Evolutionary conservation across 1,140 invertebrate species (phyloP), one percentile per base, ranked within the genome.

Genomic region (Papilio polyxenes): DNA sequence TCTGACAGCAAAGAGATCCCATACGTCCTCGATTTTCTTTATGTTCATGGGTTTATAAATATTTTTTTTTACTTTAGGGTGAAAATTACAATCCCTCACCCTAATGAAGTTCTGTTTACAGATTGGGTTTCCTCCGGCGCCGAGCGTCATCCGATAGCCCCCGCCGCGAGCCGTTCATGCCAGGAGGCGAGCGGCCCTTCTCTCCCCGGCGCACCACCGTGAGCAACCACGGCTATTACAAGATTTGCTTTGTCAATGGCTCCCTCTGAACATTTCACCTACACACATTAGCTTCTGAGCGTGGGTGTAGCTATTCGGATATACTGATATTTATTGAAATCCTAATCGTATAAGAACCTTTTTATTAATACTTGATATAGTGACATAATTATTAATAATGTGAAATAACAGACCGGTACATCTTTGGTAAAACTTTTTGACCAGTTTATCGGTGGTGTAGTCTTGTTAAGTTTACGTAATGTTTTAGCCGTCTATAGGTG

Each of bases 241-340:
- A 95, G 92, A 95, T 95, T 85, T 95, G 94, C 94, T 95, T 95
- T 95, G 94, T 95, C 88, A 95, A 95, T 92, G 94, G 94, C 92
- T 94, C 92, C 90, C 91, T 95, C 85, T 95, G 91, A 93, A 81
- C 81, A 81, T 82, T 81, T 84, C 86, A 85, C 88, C 83, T 84
- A 82, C 89, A 85, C 86, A 77, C 88, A 85, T 85, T 75, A 75
- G 88, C 87, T 89, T 90, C 74, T 80, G 10, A 65, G 59, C 56
- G 13, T 59, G 20, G 75, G 75, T 51, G 77, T 79, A 15, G 77
- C 40, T 80, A 53, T 37, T 17, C 5, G 65, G 7, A 62, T 0
- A n/a, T 40, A 48, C 44, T 15, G 13, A 48, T 75, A 48, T 15
- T 75, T 75, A 48, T 48, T n/a, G 8, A 48, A 62, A 20, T 56